Conservation (phyloP, 1,140 invertebrate genomes). For the Amyelois transitella region DNA sequence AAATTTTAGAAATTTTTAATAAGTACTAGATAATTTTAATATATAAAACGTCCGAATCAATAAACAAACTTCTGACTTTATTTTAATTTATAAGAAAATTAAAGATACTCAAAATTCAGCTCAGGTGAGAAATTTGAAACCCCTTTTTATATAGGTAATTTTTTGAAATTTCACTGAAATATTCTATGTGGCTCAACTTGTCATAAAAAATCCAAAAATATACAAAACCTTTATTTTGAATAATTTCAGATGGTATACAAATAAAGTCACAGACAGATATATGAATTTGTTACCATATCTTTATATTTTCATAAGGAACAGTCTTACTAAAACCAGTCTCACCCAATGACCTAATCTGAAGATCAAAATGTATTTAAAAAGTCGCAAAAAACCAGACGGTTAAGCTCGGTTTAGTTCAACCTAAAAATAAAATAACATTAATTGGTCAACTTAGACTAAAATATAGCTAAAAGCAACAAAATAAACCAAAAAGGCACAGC, state of each 20-base stretch:
- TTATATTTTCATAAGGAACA: not conserved
- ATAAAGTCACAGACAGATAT: no score
- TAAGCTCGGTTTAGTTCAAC: slow-evolving; percentile 1
- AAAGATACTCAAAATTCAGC: no score
- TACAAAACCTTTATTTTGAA: no score
- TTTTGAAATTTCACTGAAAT: no score
- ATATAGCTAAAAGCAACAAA: slow-evolving; percentile 68
- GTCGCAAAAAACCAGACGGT: not conserved
- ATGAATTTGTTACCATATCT: not conserved
- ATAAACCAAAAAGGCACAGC: slow-evolving; percentile 63
- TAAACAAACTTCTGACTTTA: not conserved
- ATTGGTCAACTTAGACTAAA: slow-evolving; percentile 46
- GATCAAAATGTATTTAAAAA: not conserved
- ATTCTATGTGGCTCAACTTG: no score
- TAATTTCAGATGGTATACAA: no score
- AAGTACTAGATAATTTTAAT: no score
- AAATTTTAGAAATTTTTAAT: not conserved
- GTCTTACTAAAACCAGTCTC: not conserved
- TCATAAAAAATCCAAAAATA: no score
- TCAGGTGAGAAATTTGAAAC: no score
- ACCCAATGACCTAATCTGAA: not conserved
- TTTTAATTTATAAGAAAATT: no score
- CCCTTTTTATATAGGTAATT: no score
- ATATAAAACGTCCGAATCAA: no score
- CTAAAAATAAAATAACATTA: slow-evolving; percentile 32